Base-by-base conservation (phyloP, 2,888 invertebrate species). In the Cacoxenus indagator region DNA sequence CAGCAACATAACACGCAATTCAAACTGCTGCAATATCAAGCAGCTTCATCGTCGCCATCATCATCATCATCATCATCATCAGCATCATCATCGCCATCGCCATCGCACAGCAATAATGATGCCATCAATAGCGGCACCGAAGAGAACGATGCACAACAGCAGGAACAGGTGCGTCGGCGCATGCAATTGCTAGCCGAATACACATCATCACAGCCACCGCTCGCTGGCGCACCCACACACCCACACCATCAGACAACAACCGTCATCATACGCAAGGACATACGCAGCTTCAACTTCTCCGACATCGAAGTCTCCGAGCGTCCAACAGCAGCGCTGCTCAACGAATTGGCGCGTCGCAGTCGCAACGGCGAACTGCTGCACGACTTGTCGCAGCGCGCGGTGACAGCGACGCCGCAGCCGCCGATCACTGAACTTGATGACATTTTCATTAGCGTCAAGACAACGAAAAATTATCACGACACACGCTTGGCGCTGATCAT, bases 371-470 rank as follows among this genome's bases (percentile, higher is more conserved):
- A 87, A 71, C 77, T 86, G 74, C 72, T 87, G 73, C 85, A 84
- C 73, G 87, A 87, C 80, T 76, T 88, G 55, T 87, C 85, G 64
- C 87, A 88, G 70, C 81, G 86, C 43, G 87, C 88, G 62, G 88
- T 87, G 62, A 88, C 88, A 31, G 88, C 87, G 70, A 88, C 88
- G 75, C 88, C 88, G 37, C 88, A 90, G 78, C 91, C 92, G 70
- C 91, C 91, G 71, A 91, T 92, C 75, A 93, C 94, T 76, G 92
- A 91, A 78, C 89, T 96, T 80, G 92, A 94, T 89, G 96, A 97
- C 89, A 91, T 98, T 84, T 97, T 97, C 89, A 95, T 98, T 88
- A 96, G 96, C 90, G 96, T 98, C 67, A 98, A 98, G 90, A 97
- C 98, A 73, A 95, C 97, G 68, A 92, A 93, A 87, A 92, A 93